A percentile compares a stretch with the other conserved stretches of the same genome.
phyloP scores from a whole-genome alignment of 2,888 invertebrate species.

The Fragum sueziense region DNA sequence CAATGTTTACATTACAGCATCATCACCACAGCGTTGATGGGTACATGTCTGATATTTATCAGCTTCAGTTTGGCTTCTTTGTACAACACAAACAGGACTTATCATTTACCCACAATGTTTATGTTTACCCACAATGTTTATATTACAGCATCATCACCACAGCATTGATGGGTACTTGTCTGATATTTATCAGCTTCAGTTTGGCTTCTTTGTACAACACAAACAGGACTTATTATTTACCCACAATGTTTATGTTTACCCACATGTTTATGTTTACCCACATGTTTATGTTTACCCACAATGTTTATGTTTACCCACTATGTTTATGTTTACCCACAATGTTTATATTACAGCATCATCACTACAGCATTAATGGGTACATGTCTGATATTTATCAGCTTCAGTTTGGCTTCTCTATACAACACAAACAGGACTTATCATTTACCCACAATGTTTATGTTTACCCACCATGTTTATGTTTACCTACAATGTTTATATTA shows the following conservation, averaged over 20 bases:
- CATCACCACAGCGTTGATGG: conserved; percentile 92
- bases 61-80: conserved; percentile 95
- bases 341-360: conserved; percentile 88
- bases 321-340: too few relatives aligned
- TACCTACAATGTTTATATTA: too few relatives aligned
- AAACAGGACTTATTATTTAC: conserved; percentile 92
- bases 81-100: conserved; percentile 91
- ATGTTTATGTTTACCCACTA: too few relatives aligned
- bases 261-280: too few relatives aligned
- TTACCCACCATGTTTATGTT: too few relatives aligned
- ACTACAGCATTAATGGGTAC: conserved; percentile 93
- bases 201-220: conserved; percentile 92
- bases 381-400: conserved; percentile 94
- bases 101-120: too few relatives aligned
- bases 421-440: conserved; percentile 91
- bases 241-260: too few relatives aligned
- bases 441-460: too few relatives aligned
- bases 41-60: conserved; percentile 93
- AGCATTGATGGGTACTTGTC: conserved; percentile 91
- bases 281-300: too few relatives aligned
- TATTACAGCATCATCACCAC: conserved; percentile 90
- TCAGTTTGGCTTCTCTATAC: conserved; percentile 93
- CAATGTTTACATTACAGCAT: conserved; percentile 87
- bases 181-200: conserved; percentile 96
- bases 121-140: too few relatives aligned